Percentiles rank a stretch among this genome's conserved stretches.
Evolutionary conservation across 92 coral and sea anemone genomes (phyloP).

Genomic region (Zoanthus sansibaricus): DNA sequence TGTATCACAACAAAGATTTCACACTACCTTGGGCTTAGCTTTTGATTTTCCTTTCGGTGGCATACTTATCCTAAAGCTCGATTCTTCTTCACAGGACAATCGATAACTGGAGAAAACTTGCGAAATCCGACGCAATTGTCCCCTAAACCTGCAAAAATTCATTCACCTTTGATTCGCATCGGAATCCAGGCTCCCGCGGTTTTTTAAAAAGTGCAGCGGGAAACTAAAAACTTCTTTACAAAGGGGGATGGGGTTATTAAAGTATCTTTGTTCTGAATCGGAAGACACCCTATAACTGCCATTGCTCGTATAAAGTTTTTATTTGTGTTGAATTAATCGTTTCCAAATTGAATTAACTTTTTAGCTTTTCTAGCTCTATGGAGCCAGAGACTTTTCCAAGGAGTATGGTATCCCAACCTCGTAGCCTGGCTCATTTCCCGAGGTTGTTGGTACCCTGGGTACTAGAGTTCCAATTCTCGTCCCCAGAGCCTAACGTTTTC

Average conservation of each 20-base stretch:
- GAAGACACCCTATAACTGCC: no score
- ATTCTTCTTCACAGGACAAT: background rate
- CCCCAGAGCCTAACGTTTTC: no score
- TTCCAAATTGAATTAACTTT: no score
- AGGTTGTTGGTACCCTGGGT: no score
- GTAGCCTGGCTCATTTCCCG: no score
- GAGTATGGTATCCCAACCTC: no score
- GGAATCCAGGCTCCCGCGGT: background rate
- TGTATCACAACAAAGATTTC: background rate
- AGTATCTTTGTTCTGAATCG: background rate
- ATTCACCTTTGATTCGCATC: background rate
- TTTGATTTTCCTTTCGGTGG: constrained; percentile 32
- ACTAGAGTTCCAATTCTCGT: no score
- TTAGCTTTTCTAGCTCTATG: no score
- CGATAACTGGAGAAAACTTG: background rate
- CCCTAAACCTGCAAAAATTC: background rate
- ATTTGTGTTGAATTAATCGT: no score
- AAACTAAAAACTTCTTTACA: background rate
- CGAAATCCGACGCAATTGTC: background rate
- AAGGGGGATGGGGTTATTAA: background rate
- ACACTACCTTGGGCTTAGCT: background rate
- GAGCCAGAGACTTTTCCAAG: no score
- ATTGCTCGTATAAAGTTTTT: no score
- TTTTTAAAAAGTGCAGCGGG: background rate
- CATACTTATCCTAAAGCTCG: background rate